phyloP scores from a whole-genome alignment of 2,113 vertebrate species.

The Xiphorhynchus elegans region DNA sequence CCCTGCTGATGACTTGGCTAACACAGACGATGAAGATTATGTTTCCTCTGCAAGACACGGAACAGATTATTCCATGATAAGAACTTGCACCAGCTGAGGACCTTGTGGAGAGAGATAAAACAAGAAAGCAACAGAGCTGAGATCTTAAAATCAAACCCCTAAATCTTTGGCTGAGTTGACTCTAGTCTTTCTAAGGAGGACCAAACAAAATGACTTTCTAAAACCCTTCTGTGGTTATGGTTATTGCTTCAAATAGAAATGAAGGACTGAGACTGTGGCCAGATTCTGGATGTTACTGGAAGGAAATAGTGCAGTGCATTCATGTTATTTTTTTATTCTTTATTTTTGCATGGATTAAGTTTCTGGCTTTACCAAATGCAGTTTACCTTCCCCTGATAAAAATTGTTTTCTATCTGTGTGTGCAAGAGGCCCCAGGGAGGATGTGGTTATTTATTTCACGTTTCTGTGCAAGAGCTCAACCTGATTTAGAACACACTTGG shows the following conservation, averaged over 20 bases:
- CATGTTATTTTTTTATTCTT: not conserved
- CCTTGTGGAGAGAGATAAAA: not conserved
- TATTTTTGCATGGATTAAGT: not conserved
- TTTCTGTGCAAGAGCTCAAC: not conserved
- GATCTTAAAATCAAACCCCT: not conserved
- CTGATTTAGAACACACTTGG: conserved; percentile 1
- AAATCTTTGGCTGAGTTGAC: not conserved
- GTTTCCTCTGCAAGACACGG: not conserved
- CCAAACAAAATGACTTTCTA: not conserved
- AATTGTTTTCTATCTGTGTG: not conserved
- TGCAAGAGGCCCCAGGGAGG: not conserved
- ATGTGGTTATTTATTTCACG: not conserved
- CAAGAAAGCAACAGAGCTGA: not conserved
- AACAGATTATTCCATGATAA: not conserved
- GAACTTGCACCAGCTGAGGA: not conserved
- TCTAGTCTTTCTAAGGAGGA: not conserved
- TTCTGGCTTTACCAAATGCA: not conserved
- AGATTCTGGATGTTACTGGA: not conserved
- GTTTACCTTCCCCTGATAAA: not conserved
- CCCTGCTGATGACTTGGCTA: not conserved
- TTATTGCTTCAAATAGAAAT: not conserved
- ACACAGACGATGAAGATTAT: not conserved
- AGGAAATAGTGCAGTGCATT: not conserved
- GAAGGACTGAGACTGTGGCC: not conserved
- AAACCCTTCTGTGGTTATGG: not conserved